Evolutionary conservation across 2,888 invertebrate species (phyloP).

Genomic region (Hyposoter didymator): DNA sequence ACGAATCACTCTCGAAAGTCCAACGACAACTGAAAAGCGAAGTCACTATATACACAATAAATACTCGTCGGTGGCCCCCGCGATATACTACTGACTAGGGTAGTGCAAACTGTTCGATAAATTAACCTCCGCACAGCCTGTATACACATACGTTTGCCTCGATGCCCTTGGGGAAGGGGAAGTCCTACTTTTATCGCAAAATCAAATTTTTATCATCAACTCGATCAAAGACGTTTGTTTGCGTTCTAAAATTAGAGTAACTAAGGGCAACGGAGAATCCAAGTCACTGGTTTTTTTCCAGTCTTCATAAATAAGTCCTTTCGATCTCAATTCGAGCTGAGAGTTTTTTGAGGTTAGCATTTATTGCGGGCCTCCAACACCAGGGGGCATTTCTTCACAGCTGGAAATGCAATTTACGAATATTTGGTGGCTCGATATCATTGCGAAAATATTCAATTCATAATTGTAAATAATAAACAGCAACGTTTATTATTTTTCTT

Average conservation of each 20-base stretch:
- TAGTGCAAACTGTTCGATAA: constrained; percentile 70
- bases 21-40: constrained; percentile 62
- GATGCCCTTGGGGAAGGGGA: constrained; percentile 1
- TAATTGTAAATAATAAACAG: neutral
- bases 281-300: neutral
- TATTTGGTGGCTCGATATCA: neutral
- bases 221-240: neutral
- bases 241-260: neutral
- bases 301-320: neutral
- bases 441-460: neutral
- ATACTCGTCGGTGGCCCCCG: constrained; percentile 26
- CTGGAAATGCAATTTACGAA: neutral
- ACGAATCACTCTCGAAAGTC: constrained; percentile 55
- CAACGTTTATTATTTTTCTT: too few relatives aligned
- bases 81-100: constrained; percentile 65
- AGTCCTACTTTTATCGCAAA: neutral
- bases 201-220: neutral
- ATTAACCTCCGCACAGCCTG: constrained; percentile 61
- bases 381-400: neutral
- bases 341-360: constrained; percentile 4
- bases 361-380: neutral
- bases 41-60: constrained; percentile 23
- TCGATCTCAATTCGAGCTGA: neutral
- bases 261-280: constrained; percentile 8
- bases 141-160: constrained; percentile 2